Conservation (phyloP, 1,140 invertebrate species). For the Drosophila sechellia region DNA sequence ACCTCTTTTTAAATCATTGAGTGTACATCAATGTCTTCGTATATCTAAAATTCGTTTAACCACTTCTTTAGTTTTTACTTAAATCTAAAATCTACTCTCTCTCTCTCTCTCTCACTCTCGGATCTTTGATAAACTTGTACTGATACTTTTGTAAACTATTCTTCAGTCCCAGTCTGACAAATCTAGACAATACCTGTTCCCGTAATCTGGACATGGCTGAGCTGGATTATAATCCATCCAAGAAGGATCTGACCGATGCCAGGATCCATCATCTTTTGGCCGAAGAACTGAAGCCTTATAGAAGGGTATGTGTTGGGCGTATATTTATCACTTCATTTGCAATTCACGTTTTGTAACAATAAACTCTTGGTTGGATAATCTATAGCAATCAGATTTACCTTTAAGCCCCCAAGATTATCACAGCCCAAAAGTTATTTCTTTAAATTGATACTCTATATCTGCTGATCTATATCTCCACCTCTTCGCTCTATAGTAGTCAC, state of each 20-base stretch:
- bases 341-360: slow-evolving; percentile 38
- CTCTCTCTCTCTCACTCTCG: too few species aligned
- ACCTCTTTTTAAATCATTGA: too few species aligned
- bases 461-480: slow-evolving; percentile 8
- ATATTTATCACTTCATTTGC: not conserved
- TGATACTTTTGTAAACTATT: slow-evolving; percentile 2
- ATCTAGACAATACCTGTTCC: slow-evolving; percentile 89
- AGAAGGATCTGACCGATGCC: slow-evolving; percentile 95
- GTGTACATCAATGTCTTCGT: slow-evolving; percentile 8
- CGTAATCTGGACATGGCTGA: slow-evolving; percentile 97
- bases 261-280: slow-evolving; percentile 96
- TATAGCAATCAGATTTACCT: slow-evolving; percentile 31
- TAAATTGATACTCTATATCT: slow-evolving; percentile 16
- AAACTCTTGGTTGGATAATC: slow-evolving; percentile 50
- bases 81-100: not conserved
- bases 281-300: slow-evolving; percentile 95
- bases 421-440: slow-evolving; percentile 35
- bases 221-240: slow-evolving; percentile 95
- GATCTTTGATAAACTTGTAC: not conserved
- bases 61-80: slow-evolving; percentile 11
- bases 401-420: slow-evolving; percentile 5
- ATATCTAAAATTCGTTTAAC: slow-evolving; percentile 77
- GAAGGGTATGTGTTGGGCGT: slow-evolving; percentile 89
- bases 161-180: slow-evolving; percentile 90
- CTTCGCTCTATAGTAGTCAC: slow-evolving; percentile 27